Evolutionary conservation across 2,113 vertebrate genomes (phyloP), one percentile per base, ranked within the genome.

Genomic region (Entomyzon cyanotis): DNA sequence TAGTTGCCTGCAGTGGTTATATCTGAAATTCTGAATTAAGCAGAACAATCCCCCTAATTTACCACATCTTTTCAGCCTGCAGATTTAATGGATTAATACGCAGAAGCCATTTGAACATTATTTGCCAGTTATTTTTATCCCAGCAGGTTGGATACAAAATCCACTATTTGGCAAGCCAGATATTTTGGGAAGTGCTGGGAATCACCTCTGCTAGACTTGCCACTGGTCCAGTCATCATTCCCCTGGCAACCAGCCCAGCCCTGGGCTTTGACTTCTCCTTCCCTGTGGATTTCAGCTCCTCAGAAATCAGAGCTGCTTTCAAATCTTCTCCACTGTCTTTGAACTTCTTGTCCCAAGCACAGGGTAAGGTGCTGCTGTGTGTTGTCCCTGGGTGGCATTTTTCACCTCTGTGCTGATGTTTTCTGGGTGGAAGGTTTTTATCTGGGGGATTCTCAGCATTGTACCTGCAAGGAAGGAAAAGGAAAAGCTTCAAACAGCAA

Each of bases 151-250:
- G 7, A 30, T 44, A 79, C 21, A 59, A 76, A 93, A 91, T 50
- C 69, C 59, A 30, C 3, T 39, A 39, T 11, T 39, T 39, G 50
- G 18, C 42, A 88, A 91, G 25, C 16, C 65, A 80, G 76, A 30
- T 22, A 70, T 47, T 94, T 67, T n/a, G 1, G 31, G 19, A 91
- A 93, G 11, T 23, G 63, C 4, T 92, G 58, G n/a, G 55, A 84
- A 76, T 53, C 94, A 98, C 98, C 98, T 99, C 98, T 31, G 97
- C 68, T 30, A 95, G 97, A 65, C 91, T 98, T 52, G 98, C 89
- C 7, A 96, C 83, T 14, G 99, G 99, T 65, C 98, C 99, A 10
- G 98, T 85, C 98, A 99, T 98, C 98, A 99, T 97, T 86, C 98
- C 99, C 85, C 97, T 98, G 90, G 97, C 96, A 2, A 98, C 93